Percentiles rank a stretch among this genome's conserved stretches.
Conservation (phyloP, 2,888 invertebrate species). For the Polyommatus iphigenia region DNA sequence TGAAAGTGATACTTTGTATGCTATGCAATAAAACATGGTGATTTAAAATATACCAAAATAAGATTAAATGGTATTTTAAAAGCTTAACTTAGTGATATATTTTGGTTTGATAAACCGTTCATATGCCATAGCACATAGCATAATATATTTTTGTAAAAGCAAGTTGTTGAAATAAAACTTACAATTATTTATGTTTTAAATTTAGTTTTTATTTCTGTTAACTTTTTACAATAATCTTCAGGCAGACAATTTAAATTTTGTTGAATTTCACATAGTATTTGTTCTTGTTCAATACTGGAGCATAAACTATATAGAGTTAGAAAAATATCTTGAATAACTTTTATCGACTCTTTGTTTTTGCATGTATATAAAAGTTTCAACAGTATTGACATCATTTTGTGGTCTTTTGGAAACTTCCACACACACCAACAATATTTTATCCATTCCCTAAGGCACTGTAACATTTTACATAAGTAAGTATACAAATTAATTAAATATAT, state of each 20-base stretch:
- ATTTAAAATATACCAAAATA: too few species aligned
- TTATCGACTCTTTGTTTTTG: conserved; percentile 48
- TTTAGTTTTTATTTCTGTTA: conserved; percentile 7
- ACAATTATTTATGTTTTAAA: background rate
- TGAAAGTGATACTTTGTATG: too few species aligned
- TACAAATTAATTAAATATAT: background rate
- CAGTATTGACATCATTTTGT: conserved; percentile 57
- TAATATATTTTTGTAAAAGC: background rate
- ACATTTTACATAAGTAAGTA: conserved; percentile 37
- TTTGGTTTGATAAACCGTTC: too few species aligned
- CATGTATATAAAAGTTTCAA: conserved; percentile 61
- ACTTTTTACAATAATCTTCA: conserved; percentile 16
- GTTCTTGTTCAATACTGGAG: conserved; percentile 51
- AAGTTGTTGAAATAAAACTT: conserved; percentile 7
- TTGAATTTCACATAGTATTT: conserved; percentile 41
- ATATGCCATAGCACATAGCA: too few species aligned
- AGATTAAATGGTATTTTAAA: too few species aligned
- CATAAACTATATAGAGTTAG: conserved; percentile 56
- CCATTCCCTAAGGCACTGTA: conserved; percentile 67
- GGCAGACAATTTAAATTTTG: background rate
- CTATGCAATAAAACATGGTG: too few species aligned
- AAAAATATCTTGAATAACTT: conserved; percentile 54
- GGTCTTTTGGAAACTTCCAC: conserved; percentile 57
- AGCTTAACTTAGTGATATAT: too few species aligned
- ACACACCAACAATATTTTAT: conserved; percentile 65